Conservation (phyloP, 2,113 vertebrate species). For the Hucho hucho region DNA sequence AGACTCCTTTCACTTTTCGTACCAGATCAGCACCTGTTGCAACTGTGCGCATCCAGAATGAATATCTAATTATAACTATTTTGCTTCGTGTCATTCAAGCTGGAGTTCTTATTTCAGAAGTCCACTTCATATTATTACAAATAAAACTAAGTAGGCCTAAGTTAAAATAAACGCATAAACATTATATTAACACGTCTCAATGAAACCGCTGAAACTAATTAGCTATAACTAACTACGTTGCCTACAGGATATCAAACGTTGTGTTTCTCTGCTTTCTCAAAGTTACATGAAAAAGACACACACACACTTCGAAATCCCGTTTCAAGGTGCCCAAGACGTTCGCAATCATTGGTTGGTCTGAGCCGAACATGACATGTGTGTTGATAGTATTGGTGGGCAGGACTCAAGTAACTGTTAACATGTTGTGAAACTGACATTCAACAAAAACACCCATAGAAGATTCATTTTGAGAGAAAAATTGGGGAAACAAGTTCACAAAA, state of each 20-base stretch:
- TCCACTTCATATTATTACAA: neutral
- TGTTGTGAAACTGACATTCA: constrained; percentile 1
- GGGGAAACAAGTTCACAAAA: neutral
- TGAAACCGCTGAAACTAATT: neutral
- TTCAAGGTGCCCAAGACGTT: neutral
- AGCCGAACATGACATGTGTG: neutral
- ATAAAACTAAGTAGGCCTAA: neutral
- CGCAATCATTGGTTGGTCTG: neutral
- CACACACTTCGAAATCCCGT: neutral
- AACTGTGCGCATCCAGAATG: constrained; percentile 15
- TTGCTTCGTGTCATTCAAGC: neutral
- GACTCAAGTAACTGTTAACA: neutral
- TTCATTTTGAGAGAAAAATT: neutral
- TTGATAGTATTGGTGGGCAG: constrained; percentile 8
- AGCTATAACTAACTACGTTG: neutral
- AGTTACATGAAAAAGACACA: neutral
- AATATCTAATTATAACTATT: neutral
- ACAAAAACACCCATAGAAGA: neutral
- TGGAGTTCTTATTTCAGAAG: neutral
- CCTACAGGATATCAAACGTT: neutral
- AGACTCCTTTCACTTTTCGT: constrained; percentile 23
- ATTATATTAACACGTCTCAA: neutral
- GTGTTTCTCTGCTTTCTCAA: neutral
- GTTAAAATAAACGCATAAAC: neutral
- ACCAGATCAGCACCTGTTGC: constrained; percentile 38